Evolutionary conservation across 1,140 invertebrate species (phyloP).

Genomic region (Tetramorium alpestre): DNA sequence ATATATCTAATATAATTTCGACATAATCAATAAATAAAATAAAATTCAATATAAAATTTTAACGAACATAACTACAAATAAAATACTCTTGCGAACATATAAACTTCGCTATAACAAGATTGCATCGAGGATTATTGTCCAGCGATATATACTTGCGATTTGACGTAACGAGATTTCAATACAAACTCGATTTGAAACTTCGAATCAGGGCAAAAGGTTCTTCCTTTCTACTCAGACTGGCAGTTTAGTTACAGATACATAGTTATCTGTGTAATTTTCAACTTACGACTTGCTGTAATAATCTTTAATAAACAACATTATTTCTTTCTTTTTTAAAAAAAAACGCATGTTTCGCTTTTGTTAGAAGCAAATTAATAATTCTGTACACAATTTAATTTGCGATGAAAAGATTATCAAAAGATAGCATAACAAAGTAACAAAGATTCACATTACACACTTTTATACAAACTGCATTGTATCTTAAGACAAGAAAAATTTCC

Average conservation of each 20-base stretch:
- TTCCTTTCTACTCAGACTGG: background rate
- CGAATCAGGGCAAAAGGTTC: background rate
- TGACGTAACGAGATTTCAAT: constrained; percentile 37
- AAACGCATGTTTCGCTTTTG: background rate
- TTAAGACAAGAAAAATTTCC: constrained; percentile 1
- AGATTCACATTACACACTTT: background rate
- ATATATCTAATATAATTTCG: background rate
- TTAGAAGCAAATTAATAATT: constrained; percentile 20
- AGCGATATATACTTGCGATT: background rate
- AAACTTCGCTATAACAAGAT: constrained; percentile 8
- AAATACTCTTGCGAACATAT: background rate
- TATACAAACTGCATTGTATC: background rate
- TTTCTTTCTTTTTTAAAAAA: background rate
- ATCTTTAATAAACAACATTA: background rate
- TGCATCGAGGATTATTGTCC: constrained; percentile 21
- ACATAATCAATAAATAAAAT: background rate
- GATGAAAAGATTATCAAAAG: background rate
- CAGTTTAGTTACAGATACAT: background rate
- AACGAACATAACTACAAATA: background rate
- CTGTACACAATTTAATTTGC: background rate
- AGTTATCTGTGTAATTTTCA: constrained; percentile 10
- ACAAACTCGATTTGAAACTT: constrained; percentile 22
- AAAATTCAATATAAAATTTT: constrained; percentile 17
- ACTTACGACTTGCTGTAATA: background rate
- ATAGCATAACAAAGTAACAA: background rate